Evolutionary conservation across 2,888 invertebrate species (phyloP), one percentile per base, ranked within the genome.

Genomic region (Monochamus alternatus): DNA sequence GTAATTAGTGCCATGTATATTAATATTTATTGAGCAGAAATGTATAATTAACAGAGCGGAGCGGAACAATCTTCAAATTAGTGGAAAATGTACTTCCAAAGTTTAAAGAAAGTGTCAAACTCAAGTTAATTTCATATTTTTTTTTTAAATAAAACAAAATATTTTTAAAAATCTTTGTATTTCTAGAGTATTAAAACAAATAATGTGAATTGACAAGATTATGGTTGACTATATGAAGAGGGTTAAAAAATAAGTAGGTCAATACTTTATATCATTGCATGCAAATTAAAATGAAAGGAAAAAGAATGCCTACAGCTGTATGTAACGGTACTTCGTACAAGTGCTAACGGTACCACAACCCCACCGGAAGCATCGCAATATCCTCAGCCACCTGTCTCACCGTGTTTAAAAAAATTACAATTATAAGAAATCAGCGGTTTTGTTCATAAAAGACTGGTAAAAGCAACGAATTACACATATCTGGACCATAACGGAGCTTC

Each of bases 321-420:
- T 14, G 7, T 55, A 55, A 55, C 55, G 55, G 55, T 55, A 55
- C 14, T 22, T 22, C 22, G 22, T n/a, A 14, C 5, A 14, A 14
- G n/a, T 9, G 14, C 22, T 55, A 55, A 55, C 55, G 55, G 55
- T 55, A 55, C 55, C n/a, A 55, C 55, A 55, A 55, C 55, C 55
- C 55, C 22, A 55, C 55, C 55, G 55, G 55, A 55, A 14, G 55
- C 14, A 4, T 14, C n/a, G n/a, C 5, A 55, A 55, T 55, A 55
- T 55, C 55, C 14, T 22, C 3, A 55, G 14, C 7, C 55, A 55
- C 55, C 55, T 55, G 55, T 55, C 55, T 14, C 14, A 38, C 9
- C 51, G 9, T 10, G n/a, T 9, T 51, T 51, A 9, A 51, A 51
- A 51, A n/a, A 4, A 51, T 5, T 51, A 51, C 51, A 5, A 51